Evolutionary conservation across 64 coral and sea anemone genomes (phyloP), one percentile per base, ranked within the genome.

Genomic region (Hydrozoanthus tunicans): DNA sequence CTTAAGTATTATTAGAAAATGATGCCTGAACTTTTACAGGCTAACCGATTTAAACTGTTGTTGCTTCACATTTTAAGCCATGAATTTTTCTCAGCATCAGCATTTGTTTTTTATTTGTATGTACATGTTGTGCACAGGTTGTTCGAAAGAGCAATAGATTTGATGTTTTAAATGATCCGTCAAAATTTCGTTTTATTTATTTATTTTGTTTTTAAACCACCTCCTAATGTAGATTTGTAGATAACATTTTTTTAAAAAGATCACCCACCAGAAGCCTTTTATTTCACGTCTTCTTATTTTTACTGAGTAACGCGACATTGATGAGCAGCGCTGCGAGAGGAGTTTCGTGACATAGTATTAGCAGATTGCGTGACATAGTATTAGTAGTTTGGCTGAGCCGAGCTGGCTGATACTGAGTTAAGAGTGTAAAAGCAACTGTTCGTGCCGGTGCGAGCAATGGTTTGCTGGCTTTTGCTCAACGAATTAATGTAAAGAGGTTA

Each of bases 331-430:
- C 52, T 61, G 17, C 79, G 58, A 81, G 79, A 83, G 81, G 20
- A 20, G 20, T 20, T 20, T 20, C 20, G 20, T 20, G 20, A 20
- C 20, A 20, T 20, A 20, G 20, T 20, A 83, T 17, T 17, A 60
- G 53, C 81, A 83, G 13, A 6, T 3, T 59, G 9, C 53, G 53
- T 17, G 13, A 83, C 6, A 83, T 65, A 43, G 13, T 53, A 64
- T 66, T n/a, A 67, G 43, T 53, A 65, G 81, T 83, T 83, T 83
- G 81, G 81, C 81, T 83, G 81, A 83, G 81, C 81, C 81, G 43
- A 83, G 67, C 81, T 27, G 55, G 23, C 13, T 23, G 54, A 67
- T 56, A 15, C 14, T 8, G 17, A 3, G 1, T 60, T 3, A 58
- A 8, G 81, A 83, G 81, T 83, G 62, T 65, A 56, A 83, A 83